Base-by-base conservation (phyloP, 2,797 vertebrate species). In the Austrolebias charrua region DNA sequence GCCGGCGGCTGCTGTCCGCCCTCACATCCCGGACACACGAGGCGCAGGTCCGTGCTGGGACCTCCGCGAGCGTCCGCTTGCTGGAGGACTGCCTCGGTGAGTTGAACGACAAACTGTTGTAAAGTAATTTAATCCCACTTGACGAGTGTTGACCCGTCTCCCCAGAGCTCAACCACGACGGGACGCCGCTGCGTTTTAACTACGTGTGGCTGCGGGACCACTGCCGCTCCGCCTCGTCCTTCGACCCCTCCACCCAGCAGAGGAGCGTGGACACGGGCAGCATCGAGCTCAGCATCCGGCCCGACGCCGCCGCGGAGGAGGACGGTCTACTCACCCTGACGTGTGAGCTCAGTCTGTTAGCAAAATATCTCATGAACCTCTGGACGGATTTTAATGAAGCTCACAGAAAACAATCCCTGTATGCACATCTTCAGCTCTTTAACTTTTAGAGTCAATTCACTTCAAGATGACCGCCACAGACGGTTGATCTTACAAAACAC, bases 171-270 rank as follows among this genome's bases (percentile, higher is more conserved):
- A 75, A 74, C 11, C 91, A 92, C 0, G 87, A 78, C 0, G 88
- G 86, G 35, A 89, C 80, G 0, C 61, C 81, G 63, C 94, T 96
- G 94, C 90, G 76, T 28, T 92, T 98, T 4, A 93, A 95, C 62
- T 98, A 96, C 1, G 90, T 97, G 47, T 98, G 97, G 97, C 93
- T 98, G 76, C 86, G 96, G 45, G 96, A 98, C 64, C 95, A 97
- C 88, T 98, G 97, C 78, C 94, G 93, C 64, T 96, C 95, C 0
- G 88, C 90, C 0, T 92, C 94, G 9, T 96, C 95, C 48, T 98
- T 91, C 89, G 95, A 96, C 49, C 3, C 85, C 50, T 89, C 92
- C 66, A 98, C 96, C 0, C 91, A 94, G 76, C 96, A 98, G 85
- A 94, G 95, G 31, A 95, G 89, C 85, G 42, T 97, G 79, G 96